Evolutionary conservation across 2,113 vertebrate species (phyloP).

Genomic region (Ammodytes dubius): DNA sequence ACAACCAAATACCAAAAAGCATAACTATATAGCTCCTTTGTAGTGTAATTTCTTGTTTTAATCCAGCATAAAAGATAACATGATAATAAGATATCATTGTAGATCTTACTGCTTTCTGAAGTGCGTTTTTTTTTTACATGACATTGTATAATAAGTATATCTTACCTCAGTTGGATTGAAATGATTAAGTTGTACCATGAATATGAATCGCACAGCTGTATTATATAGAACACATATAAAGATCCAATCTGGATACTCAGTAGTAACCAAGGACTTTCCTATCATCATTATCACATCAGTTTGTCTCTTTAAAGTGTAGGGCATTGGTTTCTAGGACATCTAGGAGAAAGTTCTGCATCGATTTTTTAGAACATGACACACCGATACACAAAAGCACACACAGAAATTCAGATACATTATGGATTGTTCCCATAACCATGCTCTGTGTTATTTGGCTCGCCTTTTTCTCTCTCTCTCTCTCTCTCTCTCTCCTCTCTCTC

Average conservation of each 20-base stretch:
- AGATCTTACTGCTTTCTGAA: neutral
- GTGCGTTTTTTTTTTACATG: too few relatives aligned
- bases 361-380: conserved; percentile 25
- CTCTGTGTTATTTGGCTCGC: conserved; percentile 48
- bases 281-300: conserved; percentile 24
- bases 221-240: neutral
- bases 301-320: neutral
- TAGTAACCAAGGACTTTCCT: neutral
- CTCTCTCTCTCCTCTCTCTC: conserved; percentile 30
- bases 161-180: neutral
- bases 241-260: neutral
- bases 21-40: neutral
- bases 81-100: too few relatives aligned
- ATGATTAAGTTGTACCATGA: neutral
- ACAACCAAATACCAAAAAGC: neutral
- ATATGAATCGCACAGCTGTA: neutral
- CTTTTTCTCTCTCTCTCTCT: neutral
- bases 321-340: conserved; percentile 8
- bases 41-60: neutral
- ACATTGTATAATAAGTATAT: neutral
- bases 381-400: conserved; percentile 27
- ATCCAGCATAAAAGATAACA: neutral
- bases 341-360: conserved; percentile 26
- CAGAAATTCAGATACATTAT: conserved; percentile 59
- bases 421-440: conserved; percentile 78